phyloP scores from a whole-genome alignment of 2,888 invertebrate species.

The Trissoscelio sp. region DNA sequence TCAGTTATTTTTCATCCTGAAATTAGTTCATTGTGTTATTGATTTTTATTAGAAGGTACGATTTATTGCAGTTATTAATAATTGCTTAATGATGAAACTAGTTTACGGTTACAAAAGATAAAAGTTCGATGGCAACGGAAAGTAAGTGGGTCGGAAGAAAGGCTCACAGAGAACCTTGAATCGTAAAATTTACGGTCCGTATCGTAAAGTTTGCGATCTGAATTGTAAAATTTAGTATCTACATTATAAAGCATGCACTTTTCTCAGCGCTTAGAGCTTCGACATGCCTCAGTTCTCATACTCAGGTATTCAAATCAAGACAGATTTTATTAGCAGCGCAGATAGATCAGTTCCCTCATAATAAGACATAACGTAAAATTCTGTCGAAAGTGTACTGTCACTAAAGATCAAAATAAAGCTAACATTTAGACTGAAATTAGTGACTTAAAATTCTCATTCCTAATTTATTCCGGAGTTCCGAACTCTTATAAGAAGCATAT shows the following conservation, averaged over 20 bases:
- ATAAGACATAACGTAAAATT: background rate
- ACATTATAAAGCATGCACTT: background rate
- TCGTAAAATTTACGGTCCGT: background rate
- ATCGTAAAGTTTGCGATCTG: conserved; percentile 2
- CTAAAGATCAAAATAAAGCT: too few relatives aligned
- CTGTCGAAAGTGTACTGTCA: too few relatives aligned
- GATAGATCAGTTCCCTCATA: background rate
- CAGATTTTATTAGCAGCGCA: background rate
- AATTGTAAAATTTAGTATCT: background rate
- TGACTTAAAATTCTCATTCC: too few relatives aligned
- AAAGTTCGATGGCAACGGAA: background rate
- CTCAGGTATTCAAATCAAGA: background rate
- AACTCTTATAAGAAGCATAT: too few relatives aligned
- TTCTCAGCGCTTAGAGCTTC: background rate
- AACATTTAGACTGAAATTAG: too few relatives aligned
- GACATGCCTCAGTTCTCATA: background rate
- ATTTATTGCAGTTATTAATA: background rate
- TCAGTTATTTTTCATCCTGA: background rate
- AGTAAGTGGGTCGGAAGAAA: background rate
- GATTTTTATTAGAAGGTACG: background rate
- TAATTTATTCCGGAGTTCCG: too few relatives aligned
- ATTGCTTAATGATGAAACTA: background rate
- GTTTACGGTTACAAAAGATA: background rate
- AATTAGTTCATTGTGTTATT: background rate
- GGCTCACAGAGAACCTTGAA: background rate